Evolutionary conservation across 2,113 vertebrate genomes (phyloP), one percentile per base, ranked within the genome.

Genomic region (Romanogobio albipinnatus): DNA sequence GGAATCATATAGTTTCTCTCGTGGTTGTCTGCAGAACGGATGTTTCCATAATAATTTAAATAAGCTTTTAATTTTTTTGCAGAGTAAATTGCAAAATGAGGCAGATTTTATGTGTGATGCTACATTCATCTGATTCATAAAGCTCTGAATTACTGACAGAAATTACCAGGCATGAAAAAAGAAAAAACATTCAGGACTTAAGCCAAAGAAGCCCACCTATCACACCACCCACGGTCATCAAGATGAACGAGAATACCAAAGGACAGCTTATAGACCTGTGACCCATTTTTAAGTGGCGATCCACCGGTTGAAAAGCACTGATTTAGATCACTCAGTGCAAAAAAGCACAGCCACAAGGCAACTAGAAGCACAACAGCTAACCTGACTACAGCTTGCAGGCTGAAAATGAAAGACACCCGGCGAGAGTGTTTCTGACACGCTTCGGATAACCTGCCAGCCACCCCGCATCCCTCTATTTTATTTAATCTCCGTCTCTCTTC

Each of bases 401-500:
- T 58, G 51, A 59, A 53, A 51, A 77, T 61, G 29, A 87, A 77
- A 77, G 78, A 77, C 86, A 71, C 53, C 1, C 11, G 9, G 73
- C 51, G 4, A 82, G 58, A 85, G 73, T 61, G 15, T 77, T 87
- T 59, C 73, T 87, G 83, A 87, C 79, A 49, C 39, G 8, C 43
- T 47, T 36, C 58, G 26, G 56, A 64, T 22, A 80, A 64, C 84
- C 78, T 61, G 77, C 45, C 77, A 82, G 78, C 71, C 51, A 76
- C 66, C 26, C 53, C 9, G 68, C 64, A 39, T 82, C 19, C 29
- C 80, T 82, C 59, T 81, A 19, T 81, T 66, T 81, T 68, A 70
- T 82, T 71, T 56, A 82, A 82, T 82, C 80, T 71, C 29, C 29
- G 71, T 70, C 33, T 56, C 47, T 70, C 29, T 36, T 29, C 53